A percentile compares a stretch with the other conserved stretches of the same genome.
Evolutionary conservation across 2,888 invertebrate genomes (phyloP).

Genomic region (Venusia cambrica): DNA sequence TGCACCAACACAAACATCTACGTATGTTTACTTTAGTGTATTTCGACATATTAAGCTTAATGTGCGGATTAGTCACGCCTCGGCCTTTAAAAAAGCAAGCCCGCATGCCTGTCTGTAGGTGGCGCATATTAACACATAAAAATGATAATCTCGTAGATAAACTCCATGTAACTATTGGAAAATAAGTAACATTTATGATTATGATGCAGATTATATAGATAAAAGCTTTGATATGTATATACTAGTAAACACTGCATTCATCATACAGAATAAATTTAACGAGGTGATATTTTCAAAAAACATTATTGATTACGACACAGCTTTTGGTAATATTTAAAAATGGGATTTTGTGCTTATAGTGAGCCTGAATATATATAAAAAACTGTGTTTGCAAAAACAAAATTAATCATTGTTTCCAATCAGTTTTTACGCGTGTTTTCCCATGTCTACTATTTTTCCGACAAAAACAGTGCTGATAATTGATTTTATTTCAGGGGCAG

Average conservation of each 20-base stretch:
- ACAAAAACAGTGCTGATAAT: conserved; percentile 16
- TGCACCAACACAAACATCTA: conserved; percentile 44
- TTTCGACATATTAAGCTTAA: conserved; percentile 66
- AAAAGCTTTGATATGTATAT: no score
- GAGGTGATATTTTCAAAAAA: no score
- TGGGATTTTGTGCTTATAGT: no score
- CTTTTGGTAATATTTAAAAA: no score
- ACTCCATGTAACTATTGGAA: no score
- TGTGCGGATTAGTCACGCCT: conserved; percentile 63
- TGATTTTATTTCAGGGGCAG: conserved; percentile 54
- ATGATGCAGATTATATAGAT: no score
- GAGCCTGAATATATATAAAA: no score
- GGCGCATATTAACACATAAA: conserved; percentile 10
- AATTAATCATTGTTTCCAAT: conserved; percentile 7
- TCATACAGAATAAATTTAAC: no score
- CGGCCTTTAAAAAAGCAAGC: conserved; percentile 49
- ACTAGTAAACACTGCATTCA: no score
- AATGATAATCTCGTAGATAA: no score
- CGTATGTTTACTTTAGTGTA: conserved; percentile 53
- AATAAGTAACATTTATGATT: no score
- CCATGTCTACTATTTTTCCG: conserved; percentile 1
- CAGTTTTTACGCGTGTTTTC: conserved; percentile 5
- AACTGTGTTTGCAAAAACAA: background rate
- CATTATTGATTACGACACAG: no score
- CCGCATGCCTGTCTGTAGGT: conserved; percentile 32